These are phyloP conservation scores for Crypturellus undulatus DNA, from an alignment of 2,113 vertebrate genomes.

Conservation along the genomic window DNA sequence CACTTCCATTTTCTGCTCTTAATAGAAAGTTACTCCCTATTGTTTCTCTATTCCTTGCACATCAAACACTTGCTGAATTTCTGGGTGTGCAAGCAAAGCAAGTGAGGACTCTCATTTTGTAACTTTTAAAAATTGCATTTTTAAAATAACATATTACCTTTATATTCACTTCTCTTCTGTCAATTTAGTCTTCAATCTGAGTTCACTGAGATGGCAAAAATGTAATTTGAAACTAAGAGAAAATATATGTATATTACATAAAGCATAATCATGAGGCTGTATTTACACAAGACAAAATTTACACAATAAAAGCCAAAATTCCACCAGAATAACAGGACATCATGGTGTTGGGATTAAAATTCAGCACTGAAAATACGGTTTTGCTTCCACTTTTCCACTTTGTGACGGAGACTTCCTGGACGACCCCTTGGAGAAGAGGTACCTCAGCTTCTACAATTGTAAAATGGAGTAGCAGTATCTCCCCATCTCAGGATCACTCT, in stretches of 20 bases:
- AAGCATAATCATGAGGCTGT: background rate
- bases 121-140: conserved; percentile 63
- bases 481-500: background rate
- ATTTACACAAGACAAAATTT: background rate
- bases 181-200: conserved; percentile 29
- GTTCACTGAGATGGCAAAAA: background rate
- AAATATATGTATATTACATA: background rate
- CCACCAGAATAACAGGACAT: background rate
- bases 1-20: conserved; percentile 40
- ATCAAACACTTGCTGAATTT: background rate
- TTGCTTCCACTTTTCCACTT: background rate
- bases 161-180: background rate
- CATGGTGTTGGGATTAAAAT: background rate
- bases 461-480: background rate
- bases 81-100: background rate
- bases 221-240: background rate
- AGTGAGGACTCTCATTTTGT: background rate
- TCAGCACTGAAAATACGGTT: background rate
- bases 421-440: background rate
- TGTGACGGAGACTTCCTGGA: background rate
- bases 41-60: background rate
- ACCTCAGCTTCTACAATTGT: background rate
- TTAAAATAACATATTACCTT: conserved; percentile 16
- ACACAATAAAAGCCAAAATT: background rate
- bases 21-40: conserved; percentile 60